Percentiles rank a stretch among this genome's conserved stretches.
These are phyloP conservation scores for Pyrochroa serraticornis DNA, from an alignment of 2,888 invertebrate genomes.

Conservation along the genomic window DNA sequence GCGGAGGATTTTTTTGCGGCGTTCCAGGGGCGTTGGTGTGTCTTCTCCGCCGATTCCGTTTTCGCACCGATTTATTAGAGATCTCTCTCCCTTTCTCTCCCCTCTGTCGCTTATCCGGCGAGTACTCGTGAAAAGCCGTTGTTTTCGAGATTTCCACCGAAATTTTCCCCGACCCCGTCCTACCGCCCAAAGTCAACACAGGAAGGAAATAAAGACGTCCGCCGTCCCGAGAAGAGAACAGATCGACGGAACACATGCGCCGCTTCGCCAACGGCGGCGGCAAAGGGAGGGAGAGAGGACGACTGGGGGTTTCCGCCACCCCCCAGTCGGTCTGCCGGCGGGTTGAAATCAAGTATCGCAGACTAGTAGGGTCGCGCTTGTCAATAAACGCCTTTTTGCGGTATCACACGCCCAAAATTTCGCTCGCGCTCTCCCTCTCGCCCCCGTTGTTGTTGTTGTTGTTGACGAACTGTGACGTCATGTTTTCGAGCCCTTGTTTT, in stretches of 20 bases:
- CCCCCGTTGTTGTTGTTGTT: conserved; percentile 15
- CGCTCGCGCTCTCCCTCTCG: conserved; percentile 14
- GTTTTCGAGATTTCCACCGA: background rate
- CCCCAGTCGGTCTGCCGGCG: conserved; percentile 50
- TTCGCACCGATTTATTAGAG: background rate
- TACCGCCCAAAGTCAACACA: conserved; percentile 11
- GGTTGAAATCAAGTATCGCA: conserved; percentile 48
- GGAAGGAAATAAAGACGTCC: conserved; percentile 31
- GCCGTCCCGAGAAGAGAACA: conserved; percentile 13
- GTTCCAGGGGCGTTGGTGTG: too few species aligned
- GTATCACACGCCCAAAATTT: conserved; percentile 39
- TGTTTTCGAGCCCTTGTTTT: background rate
- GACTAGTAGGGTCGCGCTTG: conserved; percentile 52
- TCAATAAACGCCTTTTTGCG: conserved; percentile 56
- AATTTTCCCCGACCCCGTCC: background rate
- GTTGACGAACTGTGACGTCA: conserved; percentile 8
- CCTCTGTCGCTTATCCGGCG: background rate
- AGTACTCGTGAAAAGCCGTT: background rate
- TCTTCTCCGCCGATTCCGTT: conserved; percentile 1
- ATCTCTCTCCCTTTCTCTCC: background rate
- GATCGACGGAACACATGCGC: conserved; percentile 32
- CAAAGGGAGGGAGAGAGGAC: conserved; percentile 11
- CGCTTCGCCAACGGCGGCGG: conserved; percentile 21
- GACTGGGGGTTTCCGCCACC: conserved; percentile 25
- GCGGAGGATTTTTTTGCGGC: too few species aligned